Conservation (phyloP, 2,888 invertebrate genomes). For the Drymonia ruficornis region DNA sequence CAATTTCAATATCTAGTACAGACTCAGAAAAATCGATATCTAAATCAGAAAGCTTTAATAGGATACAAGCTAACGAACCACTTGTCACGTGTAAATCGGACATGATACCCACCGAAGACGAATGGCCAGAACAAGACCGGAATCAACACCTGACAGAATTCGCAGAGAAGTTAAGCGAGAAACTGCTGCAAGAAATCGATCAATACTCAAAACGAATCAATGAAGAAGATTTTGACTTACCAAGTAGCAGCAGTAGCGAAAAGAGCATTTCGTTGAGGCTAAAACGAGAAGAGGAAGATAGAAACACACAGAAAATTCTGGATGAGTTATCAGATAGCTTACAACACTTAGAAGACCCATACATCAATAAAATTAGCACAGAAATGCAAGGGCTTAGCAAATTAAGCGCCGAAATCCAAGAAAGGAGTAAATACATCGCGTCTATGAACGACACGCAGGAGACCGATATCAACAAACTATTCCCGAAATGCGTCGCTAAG, state of each 20-base stretch:
- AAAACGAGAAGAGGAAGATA: slow-evolving; percentile 77
- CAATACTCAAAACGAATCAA: slow-evolving; percentile 82
- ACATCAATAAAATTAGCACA: slow-evolving; percentile 84
- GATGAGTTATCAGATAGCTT: slow-evolving; percentile 79
- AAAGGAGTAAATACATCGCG: slow-evolving; percentile 84
- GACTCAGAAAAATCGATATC: slow-evolving; percentile 82
- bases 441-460: slow-evolving; percentile 81
- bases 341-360: slow-evolving; percentile 86
- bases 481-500: slow-evolving; percentile 79
- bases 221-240: slow-evolving; percentile 81
- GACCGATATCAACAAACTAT: slow-evolving; percentile 74
- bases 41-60: slow-evolving; percentile 81
- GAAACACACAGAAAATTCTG: slow-evolving; percentile 77
- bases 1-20: slow-evolving; percentile 79
- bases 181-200: slow-evolving; percentile 91
- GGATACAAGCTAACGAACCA: slow-evolving; percentile 79
- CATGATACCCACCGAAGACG: slow-evolving; percentile 76
- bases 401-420: slow-evolving; percentile 83
- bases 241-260: slow-evolving; percentile 80
- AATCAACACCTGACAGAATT: slow-evolving; percentile 90
- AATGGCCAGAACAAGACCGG: slow-evolving; percentile 87
- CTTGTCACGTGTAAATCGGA: slow-evolving; percentile 81
- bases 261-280: slow-evolving; percentile 80
- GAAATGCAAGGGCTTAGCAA: slow-evolving; percentile 85
- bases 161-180: slow-evolving; percentile 92